phyloP scores from a whole-genome alignment of 2,113 vertebrate species.

The Synodontis membranacea region DNA sequence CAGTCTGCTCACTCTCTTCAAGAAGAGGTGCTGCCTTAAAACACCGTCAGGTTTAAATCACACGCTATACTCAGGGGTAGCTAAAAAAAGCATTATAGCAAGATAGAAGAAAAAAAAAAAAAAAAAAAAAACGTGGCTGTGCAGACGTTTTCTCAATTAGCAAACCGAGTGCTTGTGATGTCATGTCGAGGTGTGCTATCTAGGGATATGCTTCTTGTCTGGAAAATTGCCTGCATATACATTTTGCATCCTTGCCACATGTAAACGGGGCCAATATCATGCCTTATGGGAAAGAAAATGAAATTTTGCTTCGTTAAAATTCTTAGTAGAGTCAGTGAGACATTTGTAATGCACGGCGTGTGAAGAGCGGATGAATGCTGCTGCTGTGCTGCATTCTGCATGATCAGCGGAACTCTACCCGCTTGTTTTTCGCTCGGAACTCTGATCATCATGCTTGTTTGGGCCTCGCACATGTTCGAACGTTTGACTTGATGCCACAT shows the following conservation, averaged over 20 bases:
- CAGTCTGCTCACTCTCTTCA: neutral
- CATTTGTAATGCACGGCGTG: neutral
- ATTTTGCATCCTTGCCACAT: constrained; percentile 30
- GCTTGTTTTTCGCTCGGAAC: constrained; percentile 3
- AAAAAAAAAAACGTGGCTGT: neutral
- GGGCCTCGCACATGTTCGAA: neutral
- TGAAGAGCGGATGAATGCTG: neutral
- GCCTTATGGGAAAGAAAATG: neutral
- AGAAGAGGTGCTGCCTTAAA: neutral
- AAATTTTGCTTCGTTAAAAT: neutral
- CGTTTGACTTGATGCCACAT: neutral
- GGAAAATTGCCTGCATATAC: constrained; percentile 23
- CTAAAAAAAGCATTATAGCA: neutral
- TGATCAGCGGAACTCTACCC: neutral
- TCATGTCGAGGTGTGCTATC: constrained; percentile 4
- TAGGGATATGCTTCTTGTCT: neutral
- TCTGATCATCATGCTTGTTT: constrained; percentile 4
- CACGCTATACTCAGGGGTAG: neutral
- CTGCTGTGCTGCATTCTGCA: neutral
- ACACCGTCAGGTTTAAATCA: neutral
- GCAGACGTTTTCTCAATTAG: neutral
- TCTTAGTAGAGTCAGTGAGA: neutral
- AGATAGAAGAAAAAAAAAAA: too few species aligned
- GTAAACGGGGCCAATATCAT: constrained; percentile 30
- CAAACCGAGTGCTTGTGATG: neutral